Percentiles rank a stretch among this genome's conserved stretches.
Evolutionary conservation across 2,113 vertebrate genomes (phyloP).

Genomic region (Cyprinodon tularosa): DNA sequence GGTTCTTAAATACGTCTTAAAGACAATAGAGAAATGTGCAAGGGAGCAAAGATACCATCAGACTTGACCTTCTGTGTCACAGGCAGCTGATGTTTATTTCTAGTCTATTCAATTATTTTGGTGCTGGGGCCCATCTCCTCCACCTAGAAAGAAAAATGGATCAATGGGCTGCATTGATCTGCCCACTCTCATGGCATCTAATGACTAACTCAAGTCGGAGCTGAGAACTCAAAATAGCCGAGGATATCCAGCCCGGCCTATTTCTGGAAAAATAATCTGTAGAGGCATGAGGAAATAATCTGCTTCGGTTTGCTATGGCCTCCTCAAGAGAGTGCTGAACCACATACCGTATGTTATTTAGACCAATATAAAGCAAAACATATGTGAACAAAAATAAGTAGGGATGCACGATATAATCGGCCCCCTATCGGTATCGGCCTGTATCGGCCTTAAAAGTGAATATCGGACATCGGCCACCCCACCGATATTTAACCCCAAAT

Average conservation of each 20-base stretch:
- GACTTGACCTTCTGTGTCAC: constrained; percentile 49
- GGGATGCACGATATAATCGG: too few relatives aligned
- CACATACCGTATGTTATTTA: constrained; percentile 28
- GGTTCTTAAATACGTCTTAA: neutral
- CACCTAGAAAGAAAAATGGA: constrained; percentile 51
- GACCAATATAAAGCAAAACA: constrained; percentile 6
- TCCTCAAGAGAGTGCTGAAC: constrained; percentile 26
- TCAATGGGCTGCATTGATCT: constrained; percentile 67
- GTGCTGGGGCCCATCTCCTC: constrained; percentile 32
- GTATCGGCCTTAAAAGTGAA: too few relatives aligned
- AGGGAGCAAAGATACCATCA: constrained; percentile 15
- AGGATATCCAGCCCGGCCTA: constrained; percentile 33
- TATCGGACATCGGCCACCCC: too few relatives aligned
- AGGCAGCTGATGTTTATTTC: constrained; percentile 56
- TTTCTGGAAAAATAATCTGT: constrained; percentile 38
- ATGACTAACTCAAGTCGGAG: constrained; percentile 57
- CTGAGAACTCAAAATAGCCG: constrained; percentile 51
- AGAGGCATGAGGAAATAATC: constrained; percentile 24
- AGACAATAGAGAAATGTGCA: constrained; percentile 10
- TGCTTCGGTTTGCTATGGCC: constrained; percentile 6
- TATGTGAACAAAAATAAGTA: neutral
- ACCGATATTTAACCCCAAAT: too few relatives aligned
- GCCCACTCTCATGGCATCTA: constrained; percentile 42
- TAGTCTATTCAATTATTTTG: constrained; percentile 57
- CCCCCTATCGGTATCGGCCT: too few relatives aligned